Base-by-base conservation (phyloP, 1,140 invertebrate species). In the Brachystomella parvula region DNA sequence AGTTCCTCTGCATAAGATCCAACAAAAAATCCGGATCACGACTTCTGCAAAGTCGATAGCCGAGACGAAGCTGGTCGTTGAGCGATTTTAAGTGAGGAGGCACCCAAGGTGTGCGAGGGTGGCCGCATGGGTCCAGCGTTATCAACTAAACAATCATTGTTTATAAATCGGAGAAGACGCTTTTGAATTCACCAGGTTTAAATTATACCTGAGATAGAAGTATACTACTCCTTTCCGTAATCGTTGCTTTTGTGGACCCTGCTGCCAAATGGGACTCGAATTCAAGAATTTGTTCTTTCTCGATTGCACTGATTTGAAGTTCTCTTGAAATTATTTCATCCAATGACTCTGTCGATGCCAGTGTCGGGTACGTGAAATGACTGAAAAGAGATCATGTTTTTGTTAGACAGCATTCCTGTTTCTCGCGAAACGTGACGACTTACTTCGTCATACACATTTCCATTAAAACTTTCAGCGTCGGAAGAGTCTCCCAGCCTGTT, bases 391-490 rank as follows among this genome's bases (percentile, higher is more conserved):
- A n/a, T 47, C 28, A 1, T 32, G 19, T 26, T 63, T 47, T 12
- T 21, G 15, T 19, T 17, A 47, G 6, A 12, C 21, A 15, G 19
- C 44, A 47, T 47, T 15, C 44, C 21, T 47, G 44, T 47, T 15
- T 21, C 15, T 21, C 21, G 15, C 44, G 44, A 15, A 31, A 29
- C 6, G 24, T 31, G 30, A 60, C 15, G 0, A 77, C 81, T 80
- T 80, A 89, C 85, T 92, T 94, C 6, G 94, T 98, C 74, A 98
- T 97, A 74, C 92, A 94, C 88, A 95, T 95, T 82, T 98, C 94
- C 83, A 97, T 96, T 47, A 98, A 81, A 66, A 86, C 87, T 72
- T 90, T 83, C 59, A 98, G 81, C 57, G 89, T 96, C n/a, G 94
- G 92, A 81, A 96, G 97, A 68, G 87, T 87, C 73, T 89, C 85